phyloP scores from a whole-genome alignment of 2,113 vertebrate species.

The Chionodraco myersi region DNA sequence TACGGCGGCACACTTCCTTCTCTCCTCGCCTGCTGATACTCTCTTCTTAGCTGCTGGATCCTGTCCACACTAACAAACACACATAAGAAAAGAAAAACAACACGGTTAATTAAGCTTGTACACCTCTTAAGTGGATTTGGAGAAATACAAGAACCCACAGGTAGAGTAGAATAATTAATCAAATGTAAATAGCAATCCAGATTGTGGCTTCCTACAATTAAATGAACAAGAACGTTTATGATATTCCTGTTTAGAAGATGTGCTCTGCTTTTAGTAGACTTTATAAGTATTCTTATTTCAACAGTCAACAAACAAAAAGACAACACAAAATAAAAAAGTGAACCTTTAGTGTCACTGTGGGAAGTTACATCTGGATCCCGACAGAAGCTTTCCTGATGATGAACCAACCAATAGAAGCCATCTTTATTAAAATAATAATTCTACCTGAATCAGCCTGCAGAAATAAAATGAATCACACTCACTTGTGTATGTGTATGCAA shows the following conservation, averaged over 20 bases:
- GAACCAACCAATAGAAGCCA: conserved; percentile 28
- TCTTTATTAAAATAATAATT: conserved; percentile 28
- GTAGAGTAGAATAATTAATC: no score
- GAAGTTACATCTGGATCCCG: neutral
- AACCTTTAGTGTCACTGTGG: neutral
- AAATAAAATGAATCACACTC: conserved; percentile 45
- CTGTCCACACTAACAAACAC: conserved; percentile 86
- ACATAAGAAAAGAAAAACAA: neutral
- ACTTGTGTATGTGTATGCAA: neutral
- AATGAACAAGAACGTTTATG: no score
- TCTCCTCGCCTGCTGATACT: conserved; percentile 93
- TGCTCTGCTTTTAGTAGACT: no score
- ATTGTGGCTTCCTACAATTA: no score
- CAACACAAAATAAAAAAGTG: neutral
- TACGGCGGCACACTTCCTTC: conserved; percentile 89
- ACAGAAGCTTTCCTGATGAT: conserved; percentile 39
- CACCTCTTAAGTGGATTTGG: neutral
- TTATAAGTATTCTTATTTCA: no score
- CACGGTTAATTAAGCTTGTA: neutral
- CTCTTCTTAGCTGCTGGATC: conserved; percentile 93
- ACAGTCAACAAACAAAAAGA: no score
- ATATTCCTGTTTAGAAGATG: no score
- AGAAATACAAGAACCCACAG: no score
- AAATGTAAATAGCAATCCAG: no score
- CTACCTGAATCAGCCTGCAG: conserved; percentile 33